These are phyloP conservation scores for Amphipoea oculea DNA, from an alignment of 2,888 invertebrate genomes.

Conservation along the genomic window DNA sequence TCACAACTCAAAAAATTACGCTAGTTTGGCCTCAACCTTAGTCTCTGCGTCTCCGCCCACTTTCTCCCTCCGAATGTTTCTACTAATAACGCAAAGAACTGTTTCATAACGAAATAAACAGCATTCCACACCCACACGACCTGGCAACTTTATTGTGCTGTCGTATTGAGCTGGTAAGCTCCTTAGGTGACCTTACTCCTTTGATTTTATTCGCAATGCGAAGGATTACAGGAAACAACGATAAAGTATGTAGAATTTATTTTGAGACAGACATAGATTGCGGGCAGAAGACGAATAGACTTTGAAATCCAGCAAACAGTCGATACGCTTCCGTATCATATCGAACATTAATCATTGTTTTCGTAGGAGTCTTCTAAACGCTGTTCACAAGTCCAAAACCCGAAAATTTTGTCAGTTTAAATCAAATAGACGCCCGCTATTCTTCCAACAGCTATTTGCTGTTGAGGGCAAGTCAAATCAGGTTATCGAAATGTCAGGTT, in stretches of 20 bases:
- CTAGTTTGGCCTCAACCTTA: too few relatives aligned
- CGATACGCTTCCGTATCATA: too few relatives aligned
- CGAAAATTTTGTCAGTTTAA: too few relatives aligned
- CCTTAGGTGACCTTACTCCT: conserved; percentile 7
- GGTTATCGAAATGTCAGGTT: too few relatives aligned
- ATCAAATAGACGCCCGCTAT: too few relatives aligned
- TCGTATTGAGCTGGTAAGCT: conserved; percentile 17
- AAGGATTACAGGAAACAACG: background rate
- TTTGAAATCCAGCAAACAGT: background rate
- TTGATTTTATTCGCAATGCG: conserved; percentile 15
- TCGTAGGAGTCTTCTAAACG: too few relatives aligned
- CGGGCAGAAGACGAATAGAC: background rate
- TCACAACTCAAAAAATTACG: too few relatives aligned
- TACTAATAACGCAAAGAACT: conserved; percentile 32
- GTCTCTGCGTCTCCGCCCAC: background rate
- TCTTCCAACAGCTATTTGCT: too few relatives aligned
- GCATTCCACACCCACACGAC: conserved; percentile 16
- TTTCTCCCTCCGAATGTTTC: conserved; percentile 17
- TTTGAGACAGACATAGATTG: background rate
- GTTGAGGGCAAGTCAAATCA: too few relatives aligned
- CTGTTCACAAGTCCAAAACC: too few relatives aligned
- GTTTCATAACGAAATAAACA: conserved; percentile 52
- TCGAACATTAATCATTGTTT: too few relatives aligned
- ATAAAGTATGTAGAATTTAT: background rate
- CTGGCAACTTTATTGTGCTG: conserved; percentile 16